Percentiles rank a stretch among this genome's conserved stretches.
Conservation (phyloP, 2,797 vertebrate genomes). For the Spinus olivaceus region DNA sequence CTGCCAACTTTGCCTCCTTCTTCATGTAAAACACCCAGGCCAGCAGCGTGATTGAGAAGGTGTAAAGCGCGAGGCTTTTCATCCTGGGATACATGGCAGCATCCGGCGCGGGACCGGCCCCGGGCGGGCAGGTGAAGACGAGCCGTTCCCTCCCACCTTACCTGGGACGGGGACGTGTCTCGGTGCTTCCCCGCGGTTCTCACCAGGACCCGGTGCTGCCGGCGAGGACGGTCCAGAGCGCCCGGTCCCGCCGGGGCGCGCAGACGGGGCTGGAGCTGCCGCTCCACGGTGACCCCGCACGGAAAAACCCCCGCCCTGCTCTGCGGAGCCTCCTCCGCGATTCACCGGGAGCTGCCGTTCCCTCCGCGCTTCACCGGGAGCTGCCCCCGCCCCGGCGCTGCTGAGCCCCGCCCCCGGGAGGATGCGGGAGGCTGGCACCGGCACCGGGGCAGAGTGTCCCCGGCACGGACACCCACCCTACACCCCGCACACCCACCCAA, state of each 20-base stretch:
- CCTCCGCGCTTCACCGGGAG: neutral
- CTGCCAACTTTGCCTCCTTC: neutral
- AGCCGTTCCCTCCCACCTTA: neutral
- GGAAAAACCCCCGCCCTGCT: neutral
- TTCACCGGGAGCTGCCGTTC: too few species aligned
- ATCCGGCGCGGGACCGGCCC: neutral
- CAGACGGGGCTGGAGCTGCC: neutral
- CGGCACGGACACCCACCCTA: neutral
- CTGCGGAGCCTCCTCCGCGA: neutral
- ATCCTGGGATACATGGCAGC: constrained; percentile 53
- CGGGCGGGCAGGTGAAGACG: neutral
- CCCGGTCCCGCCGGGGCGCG: neutral
- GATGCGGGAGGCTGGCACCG: neutral
- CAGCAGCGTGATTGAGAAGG: constrained; percentile 23
- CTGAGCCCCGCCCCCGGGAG: neutral
- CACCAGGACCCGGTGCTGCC: neutral
- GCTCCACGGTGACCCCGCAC: neutral
- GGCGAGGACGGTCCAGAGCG: neutral
- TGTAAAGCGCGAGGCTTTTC: constrained; percentile 22
- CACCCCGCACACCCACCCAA: neutral
- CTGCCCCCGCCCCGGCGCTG: neutral
- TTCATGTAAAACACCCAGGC: constrained; percentile 44
- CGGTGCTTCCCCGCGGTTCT: neutral
- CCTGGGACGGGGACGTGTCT: neutral
- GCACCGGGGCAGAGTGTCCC: neutral